Conservation (phyloP, 2,113 vertebrate species). For the Gila orcuttii region DNA sequence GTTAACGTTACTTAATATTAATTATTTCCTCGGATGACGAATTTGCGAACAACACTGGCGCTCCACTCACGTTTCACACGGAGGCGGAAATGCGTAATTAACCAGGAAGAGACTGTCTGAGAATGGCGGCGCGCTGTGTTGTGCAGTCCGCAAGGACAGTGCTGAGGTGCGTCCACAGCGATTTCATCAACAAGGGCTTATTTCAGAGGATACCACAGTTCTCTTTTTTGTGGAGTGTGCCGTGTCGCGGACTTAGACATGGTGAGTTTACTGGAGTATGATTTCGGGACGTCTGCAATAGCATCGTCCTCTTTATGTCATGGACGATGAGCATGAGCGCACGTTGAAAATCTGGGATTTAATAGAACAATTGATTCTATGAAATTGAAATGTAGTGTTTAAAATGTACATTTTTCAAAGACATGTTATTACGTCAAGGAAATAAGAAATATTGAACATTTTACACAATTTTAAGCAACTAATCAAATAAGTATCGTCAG, state of each 20-base stretch:
- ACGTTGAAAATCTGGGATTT: background rate
- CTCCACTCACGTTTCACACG: background rate
- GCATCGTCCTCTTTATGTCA: background rate
- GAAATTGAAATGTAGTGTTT: background rate
- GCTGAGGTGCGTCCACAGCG: conserved; percentile 31
- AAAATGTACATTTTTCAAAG: background rate
- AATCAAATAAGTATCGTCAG: background rate
- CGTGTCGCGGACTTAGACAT: conserved; percentile 70
- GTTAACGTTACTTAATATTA: background rate
- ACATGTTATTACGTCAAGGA: background rate
- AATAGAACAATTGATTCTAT: background rate
- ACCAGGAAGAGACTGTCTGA: conserved; percentile 53
- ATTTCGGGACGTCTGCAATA: background rate
- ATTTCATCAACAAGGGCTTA: background rate
- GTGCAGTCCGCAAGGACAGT: conserved; percentile 59
- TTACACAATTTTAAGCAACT: background rate
- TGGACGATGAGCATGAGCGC: background rate
- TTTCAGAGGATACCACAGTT: conserved; percentile 44
- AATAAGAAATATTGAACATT: background rate
- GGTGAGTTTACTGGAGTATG: conserved; percentile 62
- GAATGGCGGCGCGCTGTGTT: conserved; percentile 70
- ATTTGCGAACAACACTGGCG: background rate
- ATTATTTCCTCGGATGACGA: background rate
- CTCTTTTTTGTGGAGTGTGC: conserved; percentile 53
- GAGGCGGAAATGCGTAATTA: conserved; percentile 15